phyloP scores from a whole-genome alignment of 2,113 vertebrate species.

The Mellivora capensis region DNA sequence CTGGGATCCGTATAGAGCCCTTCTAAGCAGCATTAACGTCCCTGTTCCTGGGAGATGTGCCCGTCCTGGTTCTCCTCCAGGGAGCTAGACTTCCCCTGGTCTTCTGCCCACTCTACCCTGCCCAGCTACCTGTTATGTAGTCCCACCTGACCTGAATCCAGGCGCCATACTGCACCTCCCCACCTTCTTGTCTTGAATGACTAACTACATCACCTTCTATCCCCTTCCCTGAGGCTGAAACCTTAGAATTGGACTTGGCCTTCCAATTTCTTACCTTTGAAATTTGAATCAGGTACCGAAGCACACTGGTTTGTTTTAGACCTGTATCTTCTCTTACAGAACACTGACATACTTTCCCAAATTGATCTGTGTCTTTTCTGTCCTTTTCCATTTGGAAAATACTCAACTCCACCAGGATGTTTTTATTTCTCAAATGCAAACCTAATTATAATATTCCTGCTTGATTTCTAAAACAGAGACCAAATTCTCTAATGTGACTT shows the following conservation, averaged over 20 bases:
- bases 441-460: background rate
- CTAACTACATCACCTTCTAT: background rate
- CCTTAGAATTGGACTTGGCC: background rate
- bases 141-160: background rate
- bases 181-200: background rate
- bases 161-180: background rate
- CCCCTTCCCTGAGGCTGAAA: background rate
- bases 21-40: background rate
- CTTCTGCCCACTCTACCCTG: background rate
- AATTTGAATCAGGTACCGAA: background rate
- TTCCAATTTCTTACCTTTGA: slow-evolving; percentile 1
- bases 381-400: background rate
- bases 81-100: background rate
- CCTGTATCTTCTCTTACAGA: background rate
- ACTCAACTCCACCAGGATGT: background rate
- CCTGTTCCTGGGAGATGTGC: background rate
- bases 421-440: background rate
- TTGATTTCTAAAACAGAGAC: background rate
- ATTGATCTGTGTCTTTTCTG: background rate
- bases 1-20: background rate
- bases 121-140: background rate
- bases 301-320: background rate
- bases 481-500: background rate
- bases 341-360: background rate
- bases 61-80: background rate